Percentiles rank a stretch among this genome's conserved stretches.
phyloP scores from a whole-genome alignment of 2,113 vertebrate genomes.

The Helogale parvula region DNA sequence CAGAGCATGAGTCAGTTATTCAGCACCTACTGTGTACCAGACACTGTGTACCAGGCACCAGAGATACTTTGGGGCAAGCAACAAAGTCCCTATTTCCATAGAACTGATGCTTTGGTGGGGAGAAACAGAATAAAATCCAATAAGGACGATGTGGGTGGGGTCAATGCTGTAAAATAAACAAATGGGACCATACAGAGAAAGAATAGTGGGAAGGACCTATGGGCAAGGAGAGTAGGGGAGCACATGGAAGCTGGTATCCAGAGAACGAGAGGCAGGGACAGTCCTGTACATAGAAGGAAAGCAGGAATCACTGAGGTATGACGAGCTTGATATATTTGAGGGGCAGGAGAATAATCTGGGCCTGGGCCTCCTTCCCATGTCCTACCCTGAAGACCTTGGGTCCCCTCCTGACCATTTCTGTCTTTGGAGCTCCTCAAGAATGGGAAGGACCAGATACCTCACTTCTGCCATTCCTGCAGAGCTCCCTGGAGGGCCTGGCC shows the following conservation, averaged over 20 bases:
- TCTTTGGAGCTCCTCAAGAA: not conserved
- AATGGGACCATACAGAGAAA: not conserved
- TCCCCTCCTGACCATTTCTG: not conserved
- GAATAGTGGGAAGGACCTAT: accelerated
- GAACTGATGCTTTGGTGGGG: not conserved
- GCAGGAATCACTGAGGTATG: accelerated
- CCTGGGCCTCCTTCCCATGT: not conserved
- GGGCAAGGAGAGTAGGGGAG: not conserved
- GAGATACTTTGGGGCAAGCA: not conserved
- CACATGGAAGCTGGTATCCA: accelerated
- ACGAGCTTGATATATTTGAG: not conserved
- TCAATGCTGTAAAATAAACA: not conserved
- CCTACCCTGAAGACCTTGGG: not conserved
- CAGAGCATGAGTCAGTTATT: not conserved
- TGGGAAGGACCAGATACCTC: not conserved
- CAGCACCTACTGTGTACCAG: not conserved
- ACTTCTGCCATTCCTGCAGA: not conserved
- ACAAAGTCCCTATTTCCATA: not conserved
- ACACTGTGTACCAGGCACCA: not conserved
- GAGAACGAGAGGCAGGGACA: not conserved
- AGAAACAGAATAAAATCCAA: not conserved
- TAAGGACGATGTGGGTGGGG: not conserved
- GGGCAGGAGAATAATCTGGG: not conserved
- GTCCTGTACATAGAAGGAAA: not conserved
- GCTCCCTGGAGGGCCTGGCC: not conserved